Evolutionary conservation across 2,113 vertebrate genomes (phyloP).

Genomic region (Siniperca chuatsi): DNA sequence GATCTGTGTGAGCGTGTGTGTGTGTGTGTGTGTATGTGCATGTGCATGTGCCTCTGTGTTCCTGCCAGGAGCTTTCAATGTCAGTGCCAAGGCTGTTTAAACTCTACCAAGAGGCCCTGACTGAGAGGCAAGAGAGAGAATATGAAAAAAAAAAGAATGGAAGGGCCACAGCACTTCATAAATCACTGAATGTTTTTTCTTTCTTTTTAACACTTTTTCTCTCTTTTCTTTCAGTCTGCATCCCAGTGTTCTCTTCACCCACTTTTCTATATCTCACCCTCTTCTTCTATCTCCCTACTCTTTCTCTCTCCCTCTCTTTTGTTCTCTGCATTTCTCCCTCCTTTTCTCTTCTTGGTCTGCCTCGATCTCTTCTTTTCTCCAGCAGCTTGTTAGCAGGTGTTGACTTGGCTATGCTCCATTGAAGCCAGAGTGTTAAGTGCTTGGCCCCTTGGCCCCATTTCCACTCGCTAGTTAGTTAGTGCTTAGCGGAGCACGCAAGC

Average conservation of each 20-base stretch:
- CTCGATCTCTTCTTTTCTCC: constrained; percentile 38
- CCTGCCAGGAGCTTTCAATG: constrained; percentile 65
- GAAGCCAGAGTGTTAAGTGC: constrained; percentile 76
- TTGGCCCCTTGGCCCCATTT: constrained; percentile 74
- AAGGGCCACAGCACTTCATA: constrained; percentile 75
- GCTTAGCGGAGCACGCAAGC: constrained; percentile 56
- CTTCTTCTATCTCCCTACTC: neutral
- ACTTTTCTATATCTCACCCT: constrained; percentile 27
- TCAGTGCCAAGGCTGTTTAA: constrained; percentile 74
- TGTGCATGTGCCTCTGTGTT: constrained; percentile 24
- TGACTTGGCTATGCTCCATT: constrained; percentile 76
- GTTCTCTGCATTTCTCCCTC: constrained; percentile 24
- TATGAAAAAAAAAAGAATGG: constrained; percentile 43
- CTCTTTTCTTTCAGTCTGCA: constrained; percentile 44
- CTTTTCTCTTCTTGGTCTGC: constrained; percentile 28
- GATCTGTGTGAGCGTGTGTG: constrained; percentile 16
- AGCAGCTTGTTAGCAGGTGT: constrained; percentile 81
- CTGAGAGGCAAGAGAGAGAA: constrained; percentile 54
- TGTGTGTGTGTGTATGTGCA: constrained; percentile 14
- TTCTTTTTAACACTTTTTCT: constrained; percentile 48
- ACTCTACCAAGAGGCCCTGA: constrained; percentile 64
- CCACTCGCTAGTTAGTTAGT: constrained; percentile 76
- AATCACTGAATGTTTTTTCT: constrained; percentile 64
- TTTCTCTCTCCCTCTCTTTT: constrained; percentile 19
- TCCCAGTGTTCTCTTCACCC: constrained; percentile 32